These are phyloP conservation scores for Heliangelus exortis DNA, from an alignment of 2,797 vertebrate genomes.

Conservation along the genomic window DNA sequence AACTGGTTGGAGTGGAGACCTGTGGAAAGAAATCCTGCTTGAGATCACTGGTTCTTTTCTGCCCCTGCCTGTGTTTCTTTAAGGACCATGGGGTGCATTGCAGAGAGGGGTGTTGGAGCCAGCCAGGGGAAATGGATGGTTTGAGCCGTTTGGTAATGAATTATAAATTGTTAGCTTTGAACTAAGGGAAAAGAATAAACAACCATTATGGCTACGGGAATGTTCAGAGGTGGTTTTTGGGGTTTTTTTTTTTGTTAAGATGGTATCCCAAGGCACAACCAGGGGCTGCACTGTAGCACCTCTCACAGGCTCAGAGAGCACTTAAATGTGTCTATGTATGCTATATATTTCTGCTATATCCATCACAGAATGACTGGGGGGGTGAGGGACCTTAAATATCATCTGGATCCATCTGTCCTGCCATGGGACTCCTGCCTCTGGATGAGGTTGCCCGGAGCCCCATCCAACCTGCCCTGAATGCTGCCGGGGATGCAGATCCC, in stretches of 20 bases:
- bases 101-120: neutral
- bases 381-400: too few relatives aligned
- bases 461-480: too few relatives aligned
- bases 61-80: neutral
- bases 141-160: neutral
- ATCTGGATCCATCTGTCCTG: too few relatives aligned
- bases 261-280: accelerated
- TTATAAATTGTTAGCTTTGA: neutral
- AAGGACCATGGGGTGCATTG: neutral
- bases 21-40: neutral
- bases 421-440: too few relatives aligned
- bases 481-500: too few relatives aligned
- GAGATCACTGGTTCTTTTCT: neutral
- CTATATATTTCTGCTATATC: too few relatives aligned
- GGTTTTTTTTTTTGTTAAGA: neutral
- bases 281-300: too few relatives aligned
- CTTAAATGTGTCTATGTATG: too few relatives aligned
- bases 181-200: neutral
- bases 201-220: neutral
- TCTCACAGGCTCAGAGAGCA: too few relatives aligned
- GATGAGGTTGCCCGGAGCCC: too few relatives aligned
- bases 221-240: neutral
- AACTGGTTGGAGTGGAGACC: neutral
- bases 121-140: neutral
- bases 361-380: too few relatives aligned